These are phyloP conservation scores for Sebastes minor DNA, from an alignment of 2,797 vertebrate species.

Conservation along the genomic window DNA sequence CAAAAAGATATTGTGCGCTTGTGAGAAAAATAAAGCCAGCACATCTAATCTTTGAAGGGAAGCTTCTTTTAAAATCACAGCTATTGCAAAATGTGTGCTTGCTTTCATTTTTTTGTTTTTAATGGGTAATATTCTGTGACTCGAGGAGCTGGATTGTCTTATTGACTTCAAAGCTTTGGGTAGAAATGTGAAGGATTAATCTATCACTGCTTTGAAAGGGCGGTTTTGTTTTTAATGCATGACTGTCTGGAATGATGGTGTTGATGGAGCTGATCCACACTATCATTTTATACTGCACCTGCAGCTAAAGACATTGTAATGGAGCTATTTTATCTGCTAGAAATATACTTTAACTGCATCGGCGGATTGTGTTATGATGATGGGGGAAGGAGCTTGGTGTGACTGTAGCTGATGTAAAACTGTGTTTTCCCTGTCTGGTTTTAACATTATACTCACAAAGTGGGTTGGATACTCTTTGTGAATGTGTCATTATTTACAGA, in stretches of 20 bases:
- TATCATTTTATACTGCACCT: constrained; percentile 29
- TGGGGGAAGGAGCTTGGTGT: neutral
- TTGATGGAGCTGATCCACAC: constrained; percentile 42
- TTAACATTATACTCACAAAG: neutral
- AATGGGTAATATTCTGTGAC: constrained; percentile 39
- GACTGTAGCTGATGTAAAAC: constrained; percentile 12
- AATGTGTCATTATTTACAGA: neutral
- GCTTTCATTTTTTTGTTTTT: constrained; percentile 12
- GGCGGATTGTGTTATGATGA: neutral
- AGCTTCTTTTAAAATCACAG: constrained; percentile 22
- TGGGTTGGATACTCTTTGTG: neutral
- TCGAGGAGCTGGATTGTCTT: constrained; percentile 37
- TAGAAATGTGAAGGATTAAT: constrained; percentile 52
- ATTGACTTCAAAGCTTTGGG: constrained; percentile 54
- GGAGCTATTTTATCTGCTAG: constrained; percentile 15
- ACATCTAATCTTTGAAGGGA: constrained; percentile 51
- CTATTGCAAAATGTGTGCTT: constrained; percentile 16
- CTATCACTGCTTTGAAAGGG: constrained; percentile 21
- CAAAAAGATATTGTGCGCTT: constrained; percentile 43
- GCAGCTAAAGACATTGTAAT: constrained; percentile 32
- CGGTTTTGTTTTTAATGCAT: constrained; percentile 48
- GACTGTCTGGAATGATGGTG: constrained; percentile 41
- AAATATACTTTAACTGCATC: constrained; percentile 24
- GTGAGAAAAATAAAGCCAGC: constrained; percentile 54
- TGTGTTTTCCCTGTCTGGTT: neutral